phyloP scores from a whole-genome alignment of 2,797 vertebrate species.

The Danio choprae region DNA sequence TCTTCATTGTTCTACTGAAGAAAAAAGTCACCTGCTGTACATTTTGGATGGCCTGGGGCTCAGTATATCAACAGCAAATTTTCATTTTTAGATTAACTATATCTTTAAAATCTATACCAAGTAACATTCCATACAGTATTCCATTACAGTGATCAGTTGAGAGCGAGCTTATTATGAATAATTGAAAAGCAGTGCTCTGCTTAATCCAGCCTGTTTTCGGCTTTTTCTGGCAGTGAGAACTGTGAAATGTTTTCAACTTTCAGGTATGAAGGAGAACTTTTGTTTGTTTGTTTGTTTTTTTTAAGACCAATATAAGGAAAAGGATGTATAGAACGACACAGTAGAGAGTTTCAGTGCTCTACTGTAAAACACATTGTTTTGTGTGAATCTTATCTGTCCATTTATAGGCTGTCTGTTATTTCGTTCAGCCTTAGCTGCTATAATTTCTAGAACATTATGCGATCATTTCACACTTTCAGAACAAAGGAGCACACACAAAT shows the following conservation, averaged over 20 bases:
- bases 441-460: background rate
- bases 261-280: background rate
- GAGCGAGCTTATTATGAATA: background rate
- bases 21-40: no score
- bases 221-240: background rate
- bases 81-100: no score
- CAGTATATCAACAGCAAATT: no score
- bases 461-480: background rate
- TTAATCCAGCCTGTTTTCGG: background rate
- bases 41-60: no score
- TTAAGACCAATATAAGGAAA: background rate
- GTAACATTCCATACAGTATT: background rate
- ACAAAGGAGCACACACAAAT: background rate
- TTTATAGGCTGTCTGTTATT: background rate
- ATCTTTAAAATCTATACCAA: background rate
- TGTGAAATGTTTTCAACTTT: background rate
- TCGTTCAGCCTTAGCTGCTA: background rate
- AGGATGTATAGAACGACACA: slow-evolving; percentile 10
- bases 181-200: background rate
- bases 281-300: background rate
- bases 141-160: background rate
- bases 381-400: background rate
- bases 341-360: background rate
- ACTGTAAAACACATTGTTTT: background rate
- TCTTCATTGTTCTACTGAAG: no score